Evolutionary conservation across 2,888 invertebrate species (phyloP), one percentile per base, ranked within the genome.

Genomic region (Anaspis maculata): DNA sequence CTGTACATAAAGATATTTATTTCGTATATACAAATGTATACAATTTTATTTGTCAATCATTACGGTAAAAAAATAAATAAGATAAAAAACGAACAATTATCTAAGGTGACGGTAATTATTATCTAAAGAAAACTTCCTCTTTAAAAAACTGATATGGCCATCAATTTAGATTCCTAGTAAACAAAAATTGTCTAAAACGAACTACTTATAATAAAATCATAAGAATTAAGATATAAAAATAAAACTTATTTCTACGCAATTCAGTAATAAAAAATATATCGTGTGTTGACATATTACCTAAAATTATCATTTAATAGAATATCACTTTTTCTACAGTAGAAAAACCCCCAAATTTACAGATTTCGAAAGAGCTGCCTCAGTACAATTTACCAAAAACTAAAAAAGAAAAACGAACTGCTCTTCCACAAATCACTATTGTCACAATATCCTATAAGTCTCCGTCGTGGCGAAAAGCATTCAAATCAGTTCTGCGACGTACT

Each of bases 401-500:
- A n/a, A n/a, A 32, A 16, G 9, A 36, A 32, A 34, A 33, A 25
- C 23, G 27, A 23, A 28, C 25, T 32, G 38, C 34, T 13, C 38
- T 28, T 34, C 32, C 40, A 13, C 25, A 39, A 36, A 34, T 34
- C 42, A 29, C 27, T 44, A 39, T 44, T 42, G 41, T 44, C 44
- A 44, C 40, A 29, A 42, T n/a, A n/a, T n/a, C n/a, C n/a, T n/a
- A n/a, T n/a, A n/a, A n/a, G n/a, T n/a, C n/a, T n/a, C n/a, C n/a
- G n/a, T n/a, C n/a, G n/a, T n/a, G n/a, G n/a, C n/a, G n/a, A n/a
- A n/a, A n/a, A n/a, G n/a, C n/a, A n/a, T n/a, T n/a, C n/a, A 74
- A 53, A 74, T 73, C 52, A 76, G 66, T 57, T 74, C 75, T 32
- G 75, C 73, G 42, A 75, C 72, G 46, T 74, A 74, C 52, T 75